Percentiles rank a stretch among this genome's conserved stretches.
phyloP scores from a whole-genome alignment of 2,888 invertebrate species.

The Sinopyrophorus schimmeli region DNA sequence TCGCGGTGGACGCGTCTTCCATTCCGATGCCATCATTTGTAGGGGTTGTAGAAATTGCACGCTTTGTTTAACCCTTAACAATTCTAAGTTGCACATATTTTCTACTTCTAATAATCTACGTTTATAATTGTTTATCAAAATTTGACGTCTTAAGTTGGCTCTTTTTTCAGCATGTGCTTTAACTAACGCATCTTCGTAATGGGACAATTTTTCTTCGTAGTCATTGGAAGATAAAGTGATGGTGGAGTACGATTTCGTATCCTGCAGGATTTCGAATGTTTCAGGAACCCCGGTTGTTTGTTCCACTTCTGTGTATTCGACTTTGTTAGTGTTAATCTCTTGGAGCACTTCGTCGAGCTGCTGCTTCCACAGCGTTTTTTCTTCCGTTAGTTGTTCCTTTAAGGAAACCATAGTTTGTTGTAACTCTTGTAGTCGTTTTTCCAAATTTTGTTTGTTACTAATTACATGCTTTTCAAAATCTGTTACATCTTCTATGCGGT shows the following conservation, averaged over 20 bases:
- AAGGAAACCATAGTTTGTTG: conserved; percentile 44
- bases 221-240: conserved; percentile 42
- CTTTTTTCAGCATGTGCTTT: conserved; percentile 47
- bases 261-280: conserved; percentile 13
- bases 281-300: conserved; percentile 4
- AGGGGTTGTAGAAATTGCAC: conserved; percentile 51
- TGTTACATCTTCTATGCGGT: conserved; percentile 36
- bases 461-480: conserved; percentile 20
- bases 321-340: conserved; percentile 14
- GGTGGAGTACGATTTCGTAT: conserved; percentile 32
- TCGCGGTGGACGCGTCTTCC: conserved; percentile 38
- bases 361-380: conserved; percentile 48
- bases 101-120: conserved; percentile 53
- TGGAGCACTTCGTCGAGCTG: conserved; percentile 44
- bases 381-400: conserved; percentile 44
- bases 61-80: conserved; percentile 51
- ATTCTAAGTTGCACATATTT: conserved; percentile 54
- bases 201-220: conserved; percentile 46
- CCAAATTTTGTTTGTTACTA: conserved; percentile 38
- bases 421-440: conserved; percentile 44
- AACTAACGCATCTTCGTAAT: conserved; percentile 46
- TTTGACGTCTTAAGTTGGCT: conserved; percentile 45
- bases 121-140: conserved; percentile 51
- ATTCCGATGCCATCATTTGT: conserved; percentile 51
- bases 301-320: conserved; percentile 37